A percentile compares a stretch with the other conserved stretches of the same genome.
Conservation (phyloP, 2,113 vertebrate genomes). For the Bettongia penicillata region DNA sequence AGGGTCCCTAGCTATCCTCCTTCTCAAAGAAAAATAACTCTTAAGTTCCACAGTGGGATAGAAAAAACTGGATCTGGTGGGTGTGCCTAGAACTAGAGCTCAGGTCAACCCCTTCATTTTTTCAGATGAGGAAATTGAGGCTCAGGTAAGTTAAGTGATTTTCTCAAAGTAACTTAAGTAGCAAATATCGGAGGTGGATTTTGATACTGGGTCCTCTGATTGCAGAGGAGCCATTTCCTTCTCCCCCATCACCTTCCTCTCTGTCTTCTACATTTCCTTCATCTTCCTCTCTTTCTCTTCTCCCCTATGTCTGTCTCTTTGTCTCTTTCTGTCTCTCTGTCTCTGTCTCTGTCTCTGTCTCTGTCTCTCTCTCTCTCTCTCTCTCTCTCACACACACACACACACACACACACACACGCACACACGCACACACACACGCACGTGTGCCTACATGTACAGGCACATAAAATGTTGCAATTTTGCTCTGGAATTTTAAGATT, state of each 20-base stretch:
- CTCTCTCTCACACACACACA: no score
- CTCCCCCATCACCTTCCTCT: no score
- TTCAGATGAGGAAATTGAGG: neutral
- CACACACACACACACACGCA: neutral
- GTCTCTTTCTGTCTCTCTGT: no score
- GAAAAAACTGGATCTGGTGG: neutral
- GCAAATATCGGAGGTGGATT: neutral
- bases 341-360: no score
- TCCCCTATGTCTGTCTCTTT: no score
- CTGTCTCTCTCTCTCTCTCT: no score
- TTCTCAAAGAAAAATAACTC: neutral
- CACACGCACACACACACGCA: no score
- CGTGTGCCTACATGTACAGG: neutral
- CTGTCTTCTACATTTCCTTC: no score
- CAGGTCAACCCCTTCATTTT: neutral
- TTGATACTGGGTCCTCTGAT: neutral
- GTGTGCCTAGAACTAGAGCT: neutral
- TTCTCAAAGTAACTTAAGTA: no score
- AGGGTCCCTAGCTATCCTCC: neutral
- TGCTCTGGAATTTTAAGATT: neutral
- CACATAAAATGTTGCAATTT: neutral
- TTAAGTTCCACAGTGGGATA: neutral
- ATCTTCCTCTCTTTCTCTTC: neutral
- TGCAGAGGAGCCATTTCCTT: neutral
- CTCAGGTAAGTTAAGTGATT: neutral